phyloP scores from a whole-genome alignment of 2,113 vertebrate genomes.

The Tricholaema leucomelas region DNA sequence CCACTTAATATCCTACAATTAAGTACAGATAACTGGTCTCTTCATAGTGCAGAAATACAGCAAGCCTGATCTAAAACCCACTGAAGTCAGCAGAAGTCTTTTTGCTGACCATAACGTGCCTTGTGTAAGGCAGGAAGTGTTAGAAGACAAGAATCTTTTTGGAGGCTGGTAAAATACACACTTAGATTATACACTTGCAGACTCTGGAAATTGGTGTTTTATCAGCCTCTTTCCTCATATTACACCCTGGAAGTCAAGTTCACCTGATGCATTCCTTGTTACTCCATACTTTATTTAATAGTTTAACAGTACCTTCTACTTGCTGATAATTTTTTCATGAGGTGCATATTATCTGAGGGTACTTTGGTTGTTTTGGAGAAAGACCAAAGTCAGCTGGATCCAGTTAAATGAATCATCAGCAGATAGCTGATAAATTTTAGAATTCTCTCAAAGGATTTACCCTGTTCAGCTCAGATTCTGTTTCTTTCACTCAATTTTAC shows the following conservation, averaged over 20 bases:
- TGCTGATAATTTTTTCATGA: not conserved
- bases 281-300: not conserved
- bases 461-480: not conserved
- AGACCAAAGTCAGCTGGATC: not conserved
- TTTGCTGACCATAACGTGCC: not conserved
- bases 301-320: not conserved
- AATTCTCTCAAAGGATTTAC: not conserved
- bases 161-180: not conserved
- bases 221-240: not conserved
- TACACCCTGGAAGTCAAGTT: not conserved
- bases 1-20: not conserved
- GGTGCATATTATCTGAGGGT: not conserved
- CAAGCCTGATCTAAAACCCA: not conserved
- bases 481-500: conserved; percentile 17
- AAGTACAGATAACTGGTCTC: not conserved
- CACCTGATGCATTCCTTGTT: not conserved
- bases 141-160: not conserved
- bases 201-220: not conserved
- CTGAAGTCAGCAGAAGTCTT: not conserved
- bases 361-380: not conserved
- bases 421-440: not conserved
- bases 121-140: not conserved
- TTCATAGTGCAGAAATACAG: not conserved
- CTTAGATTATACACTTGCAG: not conserved
- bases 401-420: not conserved